Evolutionary conservation across 1,140 invertebrate genomes (phyloP), one percentile per base, ranked within the genome.

Genomic region (Heterodera carotae): DNA sequence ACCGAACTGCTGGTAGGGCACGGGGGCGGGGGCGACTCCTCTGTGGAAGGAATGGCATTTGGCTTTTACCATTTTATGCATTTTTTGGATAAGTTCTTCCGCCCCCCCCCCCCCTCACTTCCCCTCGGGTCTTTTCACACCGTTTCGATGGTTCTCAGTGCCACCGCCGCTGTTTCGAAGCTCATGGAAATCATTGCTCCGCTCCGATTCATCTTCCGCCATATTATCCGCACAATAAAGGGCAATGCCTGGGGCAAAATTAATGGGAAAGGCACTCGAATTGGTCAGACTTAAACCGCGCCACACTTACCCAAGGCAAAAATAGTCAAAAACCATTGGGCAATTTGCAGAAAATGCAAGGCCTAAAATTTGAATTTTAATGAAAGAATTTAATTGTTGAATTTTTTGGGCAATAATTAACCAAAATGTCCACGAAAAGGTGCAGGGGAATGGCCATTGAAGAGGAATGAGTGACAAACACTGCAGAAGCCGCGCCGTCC

Each of bases 301-400:
- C 62, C 7, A 18, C 7, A 29, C 62, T 29, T 2, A 34, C 62
- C 76, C 68, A 77, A 60, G 6, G 76, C 76, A 15, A 31, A 31
- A 36, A 77, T 75, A 1, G 75, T 77, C 29, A 77, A 48, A 48
- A 77, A 77, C 69, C 68, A 77, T 64, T 77, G 76, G 29, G 31
- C 18, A 22, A 77, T 48, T 77, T 77, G 76, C 34, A 77, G 76
- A 68, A 77, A 77, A 25, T 77, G 76, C 48, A 77, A 18, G 8
- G 76, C 59, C 73, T 75, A 29, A 74, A 76, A 43, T 43, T 43
- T 43, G 60, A 31, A 7, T 62, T 10, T n/a, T n/a, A n/a, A n/a
- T n/a, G n/a, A n/a, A n/a, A n/a, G n/a, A n/a, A n/a, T n/a, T n/a
- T n/a, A n/a, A n/a, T n/a, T n/a, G n/a, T n/a, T n/a, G n/a, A n/a